A percentile compares a stretch with the other conserved stretches of the same genome.
Evolutionary conservation across 2,113 vertebrate genomes (phyloP).

Genomic region (Mus musculus): DNA sequence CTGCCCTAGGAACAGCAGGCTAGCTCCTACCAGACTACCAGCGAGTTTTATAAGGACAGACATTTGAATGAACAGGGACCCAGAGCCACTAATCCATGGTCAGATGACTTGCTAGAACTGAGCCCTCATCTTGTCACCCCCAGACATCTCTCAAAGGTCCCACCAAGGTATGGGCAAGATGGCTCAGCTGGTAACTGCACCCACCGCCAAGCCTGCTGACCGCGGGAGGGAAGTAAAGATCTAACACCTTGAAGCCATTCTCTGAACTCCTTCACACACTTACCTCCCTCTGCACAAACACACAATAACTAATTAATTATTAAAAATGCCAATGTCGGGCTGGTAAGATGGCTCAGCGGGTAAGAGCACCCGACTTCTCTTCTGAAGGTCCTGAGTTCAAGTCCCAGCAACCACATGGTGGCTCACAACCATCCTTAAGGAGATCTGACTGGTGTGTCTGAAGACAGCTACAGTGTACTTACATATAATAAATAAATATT

Average conservation of each 20-base stretch:
- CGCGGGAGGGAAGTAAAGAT: neutral
- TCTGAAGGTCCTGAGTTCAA: too few relatives aligned
- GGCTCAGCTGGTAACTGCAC: neutral
- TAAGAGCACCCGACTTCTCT: too few relatives aligned
- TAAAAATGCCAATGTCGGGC: neutral
- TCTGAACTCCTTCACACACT: neutral
- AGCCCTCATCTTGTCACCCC: neutral
- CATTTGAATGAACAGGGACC: neutral
- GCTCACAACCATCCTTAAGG: too few relatives aligned
- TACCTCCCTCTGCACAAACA: neutral
- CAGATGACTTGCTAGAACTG: neutral
- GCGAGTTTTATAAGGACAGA: neutral
- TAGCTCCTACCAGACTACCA: rapidly evolving
- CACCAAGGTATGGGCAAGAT: neutral
- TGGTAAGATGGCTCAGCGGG: too few relatives aligned
- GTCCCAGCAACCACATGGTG: too few relatives aligned
- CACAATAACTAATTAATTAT: too few relatives aligned
- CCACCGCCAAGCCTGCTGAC: neutral
- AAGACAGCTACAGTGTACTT: too few relatives aligned
- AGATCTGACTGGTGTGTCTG: too few relatives aligned
- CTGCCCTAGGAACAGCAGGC: neutral
- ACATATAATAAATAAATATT: too few relatives aligned
- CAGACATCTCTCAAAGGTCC: neutral
- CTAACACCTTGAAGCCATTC: neutral
- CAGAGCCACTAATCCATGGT: neutral